Percentiles rank a stretch among this genome's conserved stretches.
Conservation (phyloP, 64 coral and sea anemone genomes). For the Montipora cactus region DNA sequence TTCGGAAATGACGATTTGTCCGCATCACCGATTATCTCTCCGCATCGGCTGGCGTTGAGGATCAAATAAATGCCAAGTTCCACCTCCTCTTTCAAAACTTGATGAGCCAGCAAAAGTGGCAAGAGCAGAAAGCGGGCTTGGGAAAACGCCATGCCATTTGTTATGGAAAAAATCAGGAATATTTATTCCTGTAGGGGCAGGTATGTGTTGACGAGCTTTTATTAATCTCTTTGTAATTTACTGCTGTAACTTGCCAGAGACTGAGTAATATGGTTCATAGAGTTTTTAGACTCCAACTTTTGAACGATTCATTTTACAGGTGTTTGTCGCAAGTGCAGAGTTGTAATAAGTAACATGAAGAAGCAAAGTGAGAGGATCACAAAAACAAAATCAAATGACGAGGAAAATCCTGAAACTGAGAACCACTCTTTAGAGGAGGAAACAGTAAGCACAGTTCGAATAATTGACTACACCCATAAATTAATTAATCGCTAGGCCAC, state of each 20-base stretch:
- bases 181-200: conserved; percentile 33
- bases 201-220: neutral
- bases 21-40: too few relatives aligned
- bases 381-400: neutral
- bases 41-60: too few relatives aligned
- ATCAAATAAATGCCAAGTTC: neutral
- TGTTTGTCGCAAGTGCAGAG: neutral
- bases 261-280: neutral
- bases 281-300: neutral
- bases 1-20: too few relatives aligned
- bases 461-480: neutral
- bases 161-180: conserved; percentile 9
- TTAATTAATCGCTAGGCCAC: neutral
- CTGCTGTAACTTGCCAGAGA: neutral
- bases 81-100: neutral
- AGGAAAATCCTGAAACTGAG: neutral
- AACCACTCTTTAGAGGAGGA: neutral
- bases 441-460: too few relatives aligned
- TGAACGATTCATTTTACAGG: neutral
- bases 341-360: neutral
- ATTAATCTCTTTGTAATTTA: neutral
- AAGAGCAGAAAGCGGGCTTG: conserved; percentile 28
- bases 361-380: neutral
- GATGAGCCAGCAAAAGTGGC: neutral
- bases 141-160: neutral